Conservation (phyloP, 2,888 invertebrate species). For the Ctena decussata region DNA sequence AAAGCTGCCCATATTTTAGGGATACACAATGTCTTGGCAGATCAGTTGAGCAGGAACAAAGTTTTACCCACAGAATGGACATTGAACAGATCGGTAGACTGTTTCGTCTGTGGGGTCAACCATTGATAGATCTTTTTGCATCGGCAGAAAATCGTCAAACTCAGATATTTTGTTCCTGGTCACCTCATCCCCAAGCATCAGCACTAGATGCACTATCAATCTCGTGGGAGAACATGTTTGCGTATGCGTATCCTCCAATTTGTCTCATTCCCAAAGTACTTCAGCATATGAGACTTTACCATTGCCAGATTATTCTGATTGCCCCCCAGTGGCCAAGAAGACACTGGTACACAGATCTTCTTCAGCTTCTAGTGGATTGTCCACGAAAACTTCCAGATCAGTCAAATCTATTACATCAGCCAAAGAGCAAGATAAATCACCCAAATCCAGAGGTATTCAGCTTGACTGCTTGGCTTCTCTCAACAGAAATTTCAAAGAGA, state of each 20-base stretch:
- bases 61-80: conserved; percentile 43
- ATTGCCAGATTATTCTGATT: conserved; percentile 40
- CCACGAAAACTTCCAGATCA: conserved; percentile 37
- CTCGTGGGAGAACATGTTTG: conserved; percentile 43
- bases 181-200: conserved; percentile 26
- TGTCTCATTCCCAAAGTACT: conserved; percentile 50
- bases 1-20: conserved; percentile 41
- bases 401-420: conserved; percentile 40
- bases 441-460: no score
- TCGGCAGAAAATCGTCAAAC: conserved; percentile 27
- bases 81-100: conserved; percentile 10
- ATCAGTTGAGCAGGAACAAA: conserved; percentile 19
- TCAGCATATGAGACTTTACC: conserved; percentile 1
- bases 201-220: conserved; percentile 58
- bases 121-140: conserved; percentile 52
- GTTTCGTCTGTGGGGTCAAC: not conserved
- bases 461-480: no score
- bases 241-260: conserved; percentile 56
- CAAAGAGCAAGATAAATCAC: conserved; percentile 39
- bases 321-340: conserved; percentile 46
- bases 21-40: conserved; percentile 18
- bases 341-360: conserved; percentile 41
- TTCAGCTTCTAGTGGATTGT: conserved; percentile 24
- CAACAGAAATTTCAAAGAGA: no score
- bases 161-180: conserved; percentile 42